Evolutionary conservation across 2,113 vertebrate genomes (phyloP).

Genomic region (Progne subis): DNA sequence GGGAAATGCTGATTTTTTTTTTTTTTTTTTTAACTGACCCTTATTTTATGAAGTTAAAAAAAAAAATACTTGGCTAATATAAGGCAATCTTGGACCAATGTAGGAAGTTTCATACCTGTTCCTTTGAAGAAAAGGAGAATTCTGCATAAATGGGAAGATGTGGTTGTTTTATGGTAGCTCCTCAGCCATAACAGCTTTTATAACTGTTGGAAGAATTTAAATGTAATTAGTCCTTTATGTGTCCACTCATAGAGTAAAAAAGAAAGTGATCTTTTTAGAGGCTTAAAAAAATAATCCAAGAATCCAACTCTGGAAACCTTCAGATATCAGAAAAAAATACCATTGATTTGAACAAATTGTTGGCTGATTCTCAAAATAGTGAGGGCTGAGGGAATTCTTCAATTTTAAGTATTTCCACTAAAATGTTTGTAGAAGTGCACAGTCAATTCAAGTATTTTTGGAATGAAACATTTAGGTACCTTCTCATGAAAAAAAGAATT

Average conservation of each 20-base stretch:
- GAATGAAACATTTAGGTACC: background rate
- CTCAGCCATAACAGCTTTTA: constrained; percentile 60
- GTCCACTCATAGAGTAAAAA: constrained; percentile 12
- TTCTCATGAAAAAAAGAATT: background rate
- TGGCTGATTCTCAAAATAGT: background rate
- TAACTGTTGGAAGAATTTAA: constrained; percentile 66
- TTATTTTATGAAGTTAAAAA: background rate
- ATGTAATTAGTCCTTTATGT: constrained; percentile 40
- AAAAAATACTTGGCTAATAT: background rate
- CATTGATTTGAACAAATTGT: background rate
- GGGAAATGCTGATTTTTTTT: background rate
- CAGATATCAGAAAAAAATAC: constrained; percentile 3
- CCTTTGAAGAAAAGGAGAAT: constrained; percentile 59
- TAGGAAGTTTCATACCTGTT: constrained; percentile 60
- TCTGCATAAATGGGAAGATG: constrained; percentile 61
- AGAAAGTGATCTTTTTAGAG: background rate
- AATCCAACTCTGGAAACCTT: background rate
- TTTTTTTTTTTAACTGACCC: background rate
- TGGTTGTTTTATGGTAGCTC: constrained; percentile 58
- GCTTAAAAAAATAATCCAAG: background rate
- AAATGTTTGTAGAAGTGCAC: background rate
- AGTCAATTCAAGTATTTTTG: background rate
- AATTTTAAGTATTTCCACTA: background rate
- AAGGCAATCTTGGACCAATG: constrained; percentile 19
- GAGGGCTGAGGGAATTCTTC: background rate